Evolutionary conservation across 2,888 invertebrate species (phyloP).

Genomic region (Hirtodrosophila alboralis): DNA sequence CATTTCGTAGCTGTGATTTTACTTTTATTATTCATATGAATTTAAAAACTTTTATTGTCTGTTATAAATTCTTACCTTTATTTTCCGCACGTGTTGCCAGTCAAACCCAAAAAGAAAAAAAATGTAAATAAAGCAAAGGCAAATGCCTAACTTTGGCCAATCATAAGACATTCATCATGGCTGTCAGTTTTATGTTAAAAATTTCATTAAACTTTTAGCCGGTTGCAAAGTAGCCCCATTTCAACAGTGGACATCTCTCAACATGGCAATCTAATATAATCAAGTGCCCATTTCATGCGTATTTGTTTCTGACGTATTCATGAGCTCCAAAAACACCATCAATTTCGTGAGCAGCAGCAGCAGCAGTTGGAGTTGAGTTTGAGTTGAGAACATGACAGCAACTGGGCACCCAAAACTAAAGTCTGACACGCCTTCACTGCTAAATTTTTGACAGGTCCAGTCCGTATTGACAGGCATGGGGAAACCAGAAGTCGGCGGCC

Average conservation of each 20-base stretch:
- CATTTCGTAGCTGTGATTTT: conserved; percentile 4
- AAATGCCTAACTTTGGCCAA: conserved; percentile 7
- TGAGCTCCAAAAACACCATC: conserved; percentile 69
- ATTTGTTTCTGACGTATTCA: conserved; percentile 71
- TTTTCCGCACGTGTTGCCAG: conserved; percentile 34
- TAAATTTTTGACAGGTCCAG: conserved; percentile 61
- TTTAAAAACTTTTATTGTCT: not conserved
- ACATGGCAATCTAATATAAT: conserved; percentile 49
- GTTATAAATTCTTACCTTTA: conserved; percentile 11
- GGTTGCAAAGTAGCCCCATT: conserved; percentile 18
- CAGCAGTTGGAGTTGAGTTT: not conserved
- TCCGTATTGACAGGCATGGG: conserved; percentile 50
- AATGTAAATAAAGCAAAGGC: conserved; percentile 12
- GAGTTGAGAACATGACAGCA: conserved; percentile 33
- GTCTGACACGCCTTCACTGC: conserved; percentile 42
- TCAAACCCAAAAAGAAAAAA: conserved; percentile 11
- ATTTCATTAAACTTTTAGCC: conserved; percentile 70
- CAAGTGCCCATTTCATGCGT: conserved; percentile 66
- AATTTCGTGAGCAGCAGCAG: conserved; percentile 49
- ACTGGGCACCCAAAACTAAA: conserved; percentile 36
- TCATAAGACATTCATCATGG: conserved; percentile 56
- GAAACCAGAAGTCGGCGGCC: conserved; percentile 38
- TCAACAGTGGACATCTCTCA: conserved; percentile 26
- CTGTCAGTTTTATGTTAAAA: conserved; percentile 62
- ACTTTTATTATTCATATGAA: conserved; percentile 4